Percentiles rank a stretch among this genome's conserved stretches.
Evolutionary conservation across 2,797 vertebrate genomes (phyloP).

Genomic region (Sebastes vulpes): DNA sequence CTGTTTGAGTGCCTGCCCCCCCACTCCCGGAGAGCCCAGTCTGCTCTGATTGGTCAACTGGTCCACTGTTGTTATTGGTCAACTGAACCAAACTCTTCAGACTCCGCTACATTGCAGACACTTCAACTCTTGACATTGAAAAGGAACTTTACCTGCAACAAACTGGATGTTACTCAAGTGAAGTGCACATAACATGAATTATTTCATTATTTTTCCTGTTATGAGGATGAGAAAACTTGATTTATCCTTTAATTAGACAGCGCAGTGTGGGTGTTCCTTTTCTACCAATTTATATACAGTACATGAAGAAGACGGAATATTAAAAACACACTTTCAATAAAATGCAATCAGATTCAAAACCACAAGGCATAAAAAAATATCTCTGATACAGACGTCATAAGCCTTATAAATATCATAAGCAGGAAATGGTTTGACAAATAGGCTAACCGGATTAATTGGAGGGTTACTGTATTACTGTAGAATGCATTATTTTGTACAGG

Average conservation of each 20-base stretch:
- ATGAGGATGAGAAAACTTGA: not conserved
- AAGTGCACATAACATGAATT: not conserved
- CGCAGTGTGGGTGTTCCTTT: not conserved
- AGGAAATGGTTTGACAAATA: not conserved
- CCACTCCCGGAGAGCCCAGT: fast-evolving
- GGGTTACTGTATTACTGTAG: not conserved
- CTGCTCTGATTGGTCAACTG: too few species aligned
- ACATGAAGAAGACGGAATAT: not conserved
- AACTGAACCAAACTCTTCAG: too few species aligned
- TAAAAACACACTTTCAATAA: not conserved
- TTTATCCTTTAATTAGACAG: not conserved
- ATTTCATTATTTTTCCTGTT: not conserved
- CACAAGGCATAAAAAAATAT: not conserved
- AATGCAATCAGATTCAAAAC: not conserved
- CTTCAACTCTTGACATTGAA: not conserved
- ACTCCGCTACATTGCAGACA: not conserved
- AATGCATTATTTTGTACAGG: not conserved
- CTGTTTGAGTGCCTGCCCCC: too few species aligned
- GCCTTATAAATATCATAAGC: not conserved
- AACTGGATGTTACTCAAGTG: not conserved
- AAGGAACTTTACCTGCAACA: not conserved
- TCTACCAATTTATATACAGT: not conserved
- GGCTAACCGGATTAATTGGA: slow-evolving; percentile 1
- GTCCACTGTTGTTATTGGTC: too few species aligned
- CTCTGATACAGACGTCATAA: not conserved